phyloP scores from a whole-genome alignment of 2,888 invertebrate genomes.

The Drosophila borborema region DNA sequence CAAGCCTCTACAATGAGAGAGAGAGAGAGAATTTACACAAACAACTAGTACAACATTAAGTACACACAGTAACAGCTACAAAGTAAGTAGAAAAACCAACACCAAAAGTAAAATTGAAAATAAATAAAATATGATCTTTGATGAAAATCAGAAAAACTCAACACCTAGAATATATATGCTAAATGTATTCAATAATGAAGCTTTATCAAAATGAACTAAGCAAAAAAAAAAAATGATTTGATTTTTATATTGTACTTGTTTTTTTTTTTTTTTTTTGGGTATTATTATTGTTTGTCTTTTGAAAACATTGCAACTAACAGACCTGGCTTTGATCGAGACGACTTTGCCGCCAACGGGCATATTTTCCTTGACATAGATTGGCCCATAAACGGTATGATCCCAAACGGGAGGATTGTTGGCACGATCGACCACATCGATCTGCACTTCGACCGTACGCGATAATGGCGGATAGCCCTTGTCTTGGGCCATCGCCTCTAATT shows the following conservation, averaged over 20 bases:
- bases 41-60: conserved; percentile 48
- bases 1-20: background rate
- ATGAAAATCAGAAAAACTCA: conserved; percentile 26
- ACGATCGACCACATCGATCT: conserved; percentile 99
- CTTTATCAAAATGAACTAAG: conserved; percentile 55
- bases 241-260: background rate
- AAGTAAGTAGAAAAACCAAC: conserved; percentile 4
- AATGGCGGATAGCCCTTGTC: conserved; percentile 98
- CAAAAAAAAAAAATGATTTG: conserved; percentile 56
- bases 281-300: conserved; percentile 18
- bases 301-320: conserved; percentile 86
- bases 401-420: conserved; percentile 99
- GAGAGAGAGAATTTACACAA: conserved; percentile 7
- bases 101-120: conserved; percentile 38
- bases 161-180: conserved; percentile 37
- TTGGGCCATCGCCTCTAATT: conserved; percentile 98
- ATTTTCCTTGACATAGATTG: conserved; percentile 98
- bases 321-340: conserved; percentile 99
- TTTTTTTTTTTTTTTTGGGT: background rate
- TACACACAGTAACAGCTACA: conserved; percentile 48
- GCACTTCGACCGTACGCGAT: conserved; percentile 98
- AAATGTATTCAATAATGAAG: conserved; percentile 22
- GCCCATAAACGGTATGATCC: conserved; percentile 98
- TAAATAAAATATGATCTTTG: conserved; percentile 4
- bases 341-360: conserved; percentile 98